These are phyloP conservation scores for Molossus alvarezi DNA, from an alignment of 2,797 vertebrate species.

Conservation along the genomic window DNA sequence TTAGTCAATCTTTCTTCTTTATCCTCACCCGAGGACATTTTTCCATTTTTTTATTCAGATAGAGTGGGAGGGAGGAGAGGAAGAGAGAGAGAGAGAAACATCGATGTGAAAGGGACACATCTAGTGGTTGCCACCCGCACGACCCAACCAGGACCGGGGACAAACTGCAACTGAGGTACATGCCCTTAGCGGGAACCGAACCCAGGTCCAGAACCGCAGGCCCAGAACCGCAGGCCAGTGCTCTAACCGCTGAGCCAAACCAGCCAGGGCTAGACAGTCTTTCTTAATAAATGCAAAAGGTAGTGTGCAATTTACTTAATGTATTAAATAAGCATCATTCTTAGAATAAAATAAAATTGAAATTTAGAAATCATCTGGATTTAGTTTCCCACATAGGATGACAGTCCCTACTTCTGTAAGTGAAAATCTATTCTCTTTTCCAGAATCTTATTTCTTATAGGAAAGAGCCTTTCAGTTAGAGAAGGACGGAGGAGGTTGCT, in stretches of 20 bases:
- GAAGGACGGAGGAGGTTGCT: slow-evolving; percentile 19
- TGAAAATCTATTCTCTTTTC: slow-evolving; percentile 47
- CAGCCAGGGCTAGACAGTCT: neutral
- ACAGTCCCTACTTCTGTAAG: neutral
- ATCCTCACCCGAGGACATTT: too few relatives aligned
- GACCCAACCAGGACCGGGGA: too few relatives aligned
- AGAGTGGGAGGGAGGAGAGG: too few relatives aligned
- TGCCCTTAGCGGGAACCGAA: too few relatives aligned
- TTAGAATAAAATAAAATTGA: slow-evolving; percentile 48
- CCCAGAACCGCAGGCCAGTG: too few relatives aligned
- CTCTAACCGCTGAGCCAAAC: too few relatives aligned
- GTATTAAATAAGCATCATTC: slow-evolving; percentile 49
- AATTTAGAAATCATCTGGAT: slow-evolving; percentile 24
- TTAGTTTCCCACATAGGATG: slow-evolving; percentile 49
- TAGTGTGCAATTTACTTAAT: neutral
- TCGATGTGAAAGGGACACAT: too few relatives aligned
- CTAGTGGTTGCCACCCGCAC: too few relatives aligned
- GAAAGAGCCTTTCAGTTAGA: slow-evolving; percentile 61
- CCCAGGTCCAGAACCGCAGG: too few relatives aligned
- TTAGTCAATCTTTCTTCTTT: slow-evolving; percentile 29
- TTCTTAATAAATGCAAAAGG: slow-evolving; percentile 29
- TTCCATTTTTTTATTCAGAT: too few relatives aligned
- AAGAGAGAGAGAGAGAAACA: too few relatives aligned
- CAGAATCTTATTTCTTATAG: slow-evolving; percentile 58
- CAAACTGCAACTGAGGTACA: too few relatives aligned